Base-by-base conservation (phyloP, 92 coral and sea anemone species). In the Bergia sp. region DNA sequence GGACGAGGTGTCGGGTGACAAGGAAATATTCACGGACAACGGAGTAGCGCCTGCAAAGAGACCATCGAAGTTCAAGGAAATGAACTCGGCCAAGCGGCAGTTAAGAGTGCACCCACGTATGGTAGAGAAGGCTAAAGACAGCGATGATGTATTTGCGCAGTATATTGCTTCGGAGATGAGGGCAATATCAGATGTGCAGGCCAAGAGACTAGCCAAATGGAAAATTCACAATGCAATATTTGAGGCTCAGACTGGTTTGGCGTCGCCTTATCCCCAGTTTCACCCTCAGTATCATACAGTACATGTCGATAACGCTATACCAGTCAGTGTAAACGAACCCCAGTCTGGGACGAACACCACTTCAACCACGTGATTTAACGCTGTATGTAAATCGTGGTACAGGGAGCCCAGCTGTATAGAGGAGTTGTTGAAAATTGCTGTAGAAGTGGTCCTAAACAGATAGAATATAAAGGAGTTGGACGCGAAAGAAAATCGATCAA, bases 151-250 rank as follows among this genome's bases (percentile, higher is more conserved):
- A 0, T 84, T 84, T 72, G 87, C 87, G 53, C 77, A 84, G 79
- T 84, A 84, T 50, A 84, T 84, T 71, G 87, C 87, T 16, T 84
- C 87, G n/a, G 87, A 84, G 23, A 84, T 84, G 41, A 84, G 75
- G 41, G 77, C 64, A 67, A 84, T 84, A 45, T 23, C 79, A 47
- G 79, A 84, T 36, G 8, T 29, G 6, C 87, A 84, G 66, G 87
- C 87, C 43, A 84, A 84, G 23, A 47, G 87, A 16, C n/a, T 84
- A 36, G 87, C 87, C 44, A 84, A 84, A 76, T 84, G 87, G 87
- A 84, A 84, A 47, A 84, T 84, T 15, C 87, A 84, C 87, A 84
- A 84, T 71, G 87, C 87, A 37, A 84, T 84, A 69, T 84, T 84
- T 20, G 87, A 84, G 43, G 87, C 87, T 72, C 87, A 84, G 79